phyloP scores from a whole-genome alignment of 2,797 vertebrate genomes.

The Sebastolobus alascanus region DNA sequence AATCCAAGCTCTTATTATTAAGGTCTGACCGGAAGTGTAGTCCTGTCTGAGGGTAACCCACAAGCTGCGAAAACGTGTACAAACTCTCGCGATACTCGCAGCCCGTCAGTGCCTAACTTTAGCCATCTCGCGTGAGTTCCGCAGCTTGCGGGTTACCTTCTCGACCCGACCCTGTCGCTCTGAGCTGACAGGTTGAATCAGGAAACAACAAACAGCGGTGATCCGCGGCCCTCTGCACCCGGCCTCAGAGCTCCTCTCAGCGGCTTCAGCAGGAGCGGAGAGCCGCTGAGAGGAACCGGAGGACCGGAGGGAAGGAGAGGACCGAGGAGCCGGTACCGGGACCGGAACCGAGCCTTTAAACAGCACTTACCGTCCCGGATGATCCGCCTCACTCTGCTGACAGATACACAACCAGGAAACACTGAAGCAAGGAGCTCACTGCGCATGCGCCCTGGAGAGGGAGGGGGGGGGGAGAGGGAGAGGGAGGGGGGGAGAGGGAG shows the following conservation, averaged over 20 bases:
- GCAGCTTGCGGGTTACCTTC: too few species aligned
- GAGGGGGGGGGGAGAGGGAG: neutral
- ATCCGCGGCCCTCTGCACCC: constrained; percentile 13
- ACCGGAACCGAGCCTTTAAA: neutral
- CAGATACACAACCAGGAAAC: constrained; percentile 67
- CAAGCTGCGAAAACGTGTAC: too few species aligned
- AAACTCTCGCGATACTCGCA: too few species aligned
- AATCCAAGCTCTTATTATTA: constrained; percentile 48
- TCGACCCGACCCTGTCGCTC: too few species aligned
- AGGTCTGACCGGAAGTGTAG: constrained; percentile 36
- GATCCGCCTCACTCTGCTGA: constrained; percentile 46
- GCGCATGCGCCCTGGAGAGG: constrained; percentile 52
- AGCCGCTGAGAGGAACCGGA: neutral
- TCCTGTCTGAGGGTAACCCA: neutral
- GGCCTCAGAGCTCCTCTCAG: neutral
- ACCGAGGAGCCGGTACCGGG: neutral
- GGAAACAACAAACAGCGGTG: constrained; percentile 57
- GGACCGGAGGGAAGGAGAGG: neutral
- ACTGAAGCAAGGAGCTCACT: neutral
- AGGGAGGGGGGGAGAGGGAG: neutral
- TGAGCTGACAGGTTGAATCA: constrained; percentile 20
- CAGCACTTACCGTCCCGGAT: constrained; percentile 52
- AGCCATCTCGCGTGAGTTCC: too few species aligned
- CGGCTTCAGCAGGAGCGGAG: neutral
- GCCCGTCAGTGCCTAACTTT: too few species aligned